phyloP scores from a whole-genome alignment of 2,888 invertebrate genomes.

The Slavum lentiscoides region DNA sequence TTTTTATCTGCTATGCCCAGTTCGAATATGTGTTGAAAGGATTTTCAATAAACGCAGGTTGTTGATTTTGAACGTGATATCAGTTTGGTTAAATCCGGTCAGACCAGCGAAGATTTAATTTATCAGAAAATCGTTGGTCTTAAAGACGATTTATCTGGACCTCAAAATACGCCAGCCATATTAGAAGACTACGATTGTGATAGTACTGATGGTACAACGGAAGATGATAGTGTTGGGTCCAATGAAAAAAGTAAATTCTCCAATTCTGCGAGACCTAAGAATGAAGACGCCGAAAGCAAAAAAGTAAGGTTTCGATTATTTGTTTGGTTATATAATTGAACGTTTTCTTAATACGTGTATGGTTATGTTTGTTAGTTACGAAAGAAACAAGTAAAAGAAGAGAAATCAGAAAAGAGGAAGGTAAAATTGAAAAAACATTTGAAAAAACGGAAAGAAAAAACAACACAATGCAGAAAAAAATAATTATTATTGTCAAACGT shows the following conservation, averaged over 20 bases:
- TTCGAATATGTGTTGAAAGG: background rate
- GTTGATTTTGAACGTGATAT: conserved; percentile 86
- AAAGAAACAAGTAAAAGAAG: conserved; percentile 86
- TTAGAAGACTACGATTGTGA: conserved; percentile 60
- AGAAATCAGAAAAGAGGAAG: conserved; percentile 85
- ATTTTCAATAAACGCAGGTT: conserved; percentile 64
- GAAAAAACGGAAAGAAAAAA: conserved; percentile 84
- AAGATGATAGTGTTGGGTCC: conserved; percentile 59
- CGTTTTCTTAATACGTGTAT: conserved; percentile 11
- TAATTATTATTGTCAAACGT: conserved; percentile 1
- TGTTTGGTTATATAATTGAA: background rate
- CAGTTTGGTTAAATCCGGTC: conserved; percentile 74
- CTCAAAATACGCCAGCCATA: conserved; percentile 70
- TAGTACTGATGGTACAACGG: conserved; percentile 62
- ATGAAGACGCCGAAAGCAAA: conserved; percentile 80
- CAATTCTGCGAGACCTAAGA: conserved; percentile 71
- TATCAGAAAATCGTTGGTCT: conserved; percentile 88
- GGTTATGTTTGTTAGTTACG: conserved; percentile 64
- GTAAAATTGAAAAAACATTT: conserved; percentile 89
- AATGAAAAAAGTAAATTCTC: conserved; percentile 66
- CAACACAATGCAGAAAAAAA: conserved; percentile 57
- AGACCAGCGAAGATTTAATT: conserved; percentile 66
- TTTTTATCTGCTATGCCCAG: background rate
- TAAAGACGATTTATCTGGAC: conserved; percentile 74
- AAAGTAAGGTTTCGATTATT: conserved; percentile 63